Evolutionary conservation across 2,797 vertebrate species (phyloP).

Genomic region (Paramormyrops hopkinsi): DNA sequence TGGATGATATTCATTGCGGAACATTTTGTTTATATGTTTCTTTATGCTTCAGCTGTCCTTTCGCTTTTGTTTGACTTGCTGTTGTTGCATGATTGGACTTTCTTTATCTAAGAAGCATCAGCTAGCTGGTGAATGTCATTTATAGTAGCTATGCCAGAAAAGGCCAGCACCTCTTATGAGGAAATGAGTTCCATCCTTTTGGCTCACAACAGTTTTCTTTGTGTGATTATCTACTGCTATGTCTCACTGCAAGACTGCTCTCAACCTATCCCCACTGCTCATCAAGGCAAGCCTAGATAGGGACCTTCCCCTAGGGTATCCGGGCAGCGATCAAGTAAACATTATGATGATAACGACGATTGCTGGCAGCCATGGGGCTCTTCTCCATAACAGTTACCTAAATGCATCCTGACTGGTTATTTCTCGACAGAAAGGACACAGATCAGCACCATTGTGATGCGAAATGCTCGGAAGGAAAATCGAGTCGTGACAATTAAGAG

Average conservation of each 20-base stretch:
- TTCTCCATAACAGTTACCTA: not conserved
- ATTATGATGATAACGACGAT: not conserved
- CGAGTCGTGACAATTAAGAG: not conserved
- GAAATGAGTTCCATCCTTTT: not conserved
- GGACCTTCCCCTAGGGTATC: not conserved
- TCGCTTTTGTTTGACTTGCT: not conserved
- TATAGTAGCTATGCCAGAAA: not conserved
- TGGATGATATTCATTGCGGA: not conserved
- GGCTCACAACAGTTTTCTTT: not conserved
- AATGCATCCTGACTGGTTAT: not conserved
- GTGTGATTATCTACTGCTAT: not conserved
- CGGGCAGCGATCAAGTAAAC: not conserved
- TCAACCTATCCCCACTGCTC: not conserved
- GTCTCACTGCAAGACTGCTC: not conserved
- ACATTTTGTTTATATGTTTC: not conserved
- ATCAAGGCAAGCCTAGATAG: not conserved
- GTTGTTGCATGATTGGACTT: not conserved
- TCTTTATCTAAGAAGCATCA: not conserved
- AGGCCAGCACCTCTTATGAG: not conserved
- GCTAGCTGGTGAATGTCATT: not conserved
- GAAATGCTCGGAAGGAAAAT: not conserved
- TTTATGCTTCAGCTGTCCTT: not conserved
- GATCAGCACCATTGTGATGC: not conserved
- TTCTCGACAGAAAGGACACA: not conserved
- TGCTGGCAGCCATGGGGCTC: not conserved